These are phyloP conservation scores for Sphaeramia orbicularis DNA, from an alignment of 2,797 vertebrate species.

Conservation along the genomic window DNA sequence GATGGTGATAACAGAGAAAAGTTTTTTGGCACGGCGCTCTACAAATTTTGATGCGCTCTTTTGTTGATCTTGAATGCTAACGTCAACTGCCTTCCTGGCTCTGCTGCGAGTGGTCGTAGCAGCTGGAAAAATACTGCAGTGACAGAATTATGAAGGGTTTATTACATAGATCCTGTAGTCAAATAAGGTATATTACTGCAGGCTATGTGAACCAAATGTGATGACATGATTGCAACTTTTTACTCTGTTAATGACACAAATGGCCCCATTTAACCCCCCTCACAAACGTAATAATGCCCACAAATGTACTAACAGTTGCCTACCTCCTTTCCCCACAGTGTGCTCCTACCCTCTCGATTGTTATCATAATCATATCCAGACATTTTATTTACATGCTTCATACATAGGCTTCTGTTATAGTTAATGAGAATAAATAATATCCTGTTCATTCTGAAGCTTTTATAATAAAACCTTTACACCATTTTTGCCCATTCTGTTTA, in stretches of 20 bases:
- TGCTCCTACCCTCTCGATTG: too few species aligned
- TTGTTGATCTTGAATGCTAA: slow-evolving; percentile 62
- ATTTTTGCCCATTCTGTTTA: too few species aligned
- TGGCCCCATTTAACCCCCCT: too few species aligned
- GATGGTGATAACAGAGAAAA: slow-evolving; percentile 69
- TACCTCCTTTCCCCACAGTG: too few species aligned
- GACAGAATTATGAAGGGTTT: slow-evolving; percentile 66
- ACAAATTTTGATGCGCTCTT: slow-evolving; percentile 53
- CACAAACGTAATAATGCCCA: too few species aligned
- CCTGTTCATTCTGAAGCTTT: too few species aligned
- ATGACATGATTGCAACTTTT: slow-evolving; percentile 24
- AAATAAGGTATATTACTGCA: slow-evolving; percentile 30
- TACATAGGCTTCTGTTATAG: too few species aligned
- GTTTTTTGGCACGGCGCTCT: slow-evolving; percentile 49
- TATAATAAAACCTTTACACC: too few species aligned
- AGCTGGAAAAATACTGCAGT: slow-evolving; percentile 75
- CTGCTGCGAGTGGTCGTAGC: slow-evolving; percentile 54
- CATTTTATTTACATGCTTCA: too few species aligned
- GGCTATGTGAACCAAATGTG: slow-evolving; percentile 30
- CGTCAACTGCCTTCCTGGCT: slow-evolving; percentile 64
- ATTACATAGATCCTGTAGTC: slow-evolving; percentile 51
- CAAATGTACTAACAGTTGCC: too few species aligned
- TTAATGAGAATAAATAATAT: too few species aligned
- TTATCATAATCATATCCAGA: too few species aligned
- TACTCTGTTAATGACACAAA: slow-evolving; percentile 3